Conservation (phyloP, 2,113 vertebrate species). For the Hydropotes inermis region DNA sequence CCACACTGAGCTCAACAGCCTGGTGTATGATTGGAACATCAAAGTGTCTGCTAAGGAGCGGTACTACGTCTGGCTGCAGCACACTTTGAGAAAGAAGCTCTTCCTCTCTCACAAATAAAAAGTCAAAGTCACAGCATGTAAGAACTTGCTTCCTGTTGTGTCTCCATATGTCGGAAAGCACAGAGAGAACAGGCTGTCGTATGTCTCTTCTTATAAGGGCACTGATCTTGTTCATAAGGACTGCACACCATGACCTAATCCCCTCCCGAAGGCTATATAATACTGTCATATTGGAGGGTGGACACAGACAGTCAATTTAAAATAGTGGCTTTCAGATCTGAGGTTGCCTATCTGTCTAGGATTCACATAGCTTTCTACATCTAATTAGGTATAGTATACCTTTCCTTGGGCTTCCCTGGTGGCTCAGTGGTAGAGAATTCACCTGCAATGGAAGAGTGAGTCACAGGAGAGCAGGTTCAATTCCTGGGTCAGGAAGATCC, state of each 20-base stretch:
- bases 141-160: neutral
- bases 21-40: constrained; percentile 85
- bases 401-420: neutral
- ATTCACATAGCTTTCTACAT: neutral
- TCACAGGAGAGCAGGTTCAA: neutral
- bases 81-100: constrained; percentile 91
- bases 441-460: neutral
- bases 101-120: constrained; percentile 73
- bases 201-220: neutral
- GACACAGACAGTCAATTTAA: neutral
- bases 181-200: neutral
- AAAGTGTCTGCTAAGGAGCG: constrained; percentile 59
- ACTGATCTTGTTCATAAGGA: neutral
- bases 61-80: constrained; percentile 84
- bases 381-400: neutral
- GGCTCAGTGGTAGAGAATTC: neutral
- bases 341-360: neutral
- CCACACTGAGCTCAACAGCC: constrained; percentile 86
- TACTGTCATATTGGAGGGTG: neutral
- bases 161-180: neutral
- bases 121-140: neutral
- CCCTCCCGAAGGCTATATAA: neutral
- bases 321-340: neutral
- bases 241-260: neutral
- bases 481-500: neutral